These are phyloP conservation scores for Leptinotarsa rubiginosa DNA, from an alignment of 2,888 invertebrate species.

Conservation along the genomic window DNA sequence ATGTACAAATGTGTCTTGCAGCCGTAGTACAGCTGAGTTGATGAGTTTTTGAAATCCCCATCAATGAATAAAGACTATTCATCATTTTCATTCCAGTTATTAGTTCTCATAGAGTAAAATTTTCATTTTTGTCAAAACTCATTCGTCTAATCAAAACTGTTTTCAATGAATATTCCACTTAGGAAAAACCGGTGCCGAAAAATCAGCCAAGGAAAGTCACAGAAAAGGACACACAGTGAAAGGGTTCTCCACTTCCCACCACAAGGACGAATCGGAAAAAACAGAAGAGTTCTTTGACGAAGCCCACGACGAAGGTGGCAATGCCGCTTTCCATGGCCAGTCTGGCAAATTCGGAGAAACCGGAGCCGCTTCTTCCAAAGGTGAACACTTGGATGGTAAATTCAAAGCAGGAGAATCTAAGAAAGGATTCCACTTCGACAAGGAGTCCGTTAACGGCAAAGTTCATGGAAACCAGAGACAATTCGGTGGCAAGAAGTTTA, in stretches of 20 bases:
- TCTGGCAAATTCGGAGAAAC: conserved; percentile 72
- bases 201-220: conserved; percentile 71
- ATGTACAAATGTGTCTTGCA: no score
- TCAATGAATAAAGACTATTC: no score
- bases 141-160: neutral
- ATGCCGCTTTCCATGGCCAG: conserved; percentile 70
- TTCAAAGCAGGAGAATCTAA: conserved; percentile 70
- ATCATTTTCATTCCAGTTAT: neutral
- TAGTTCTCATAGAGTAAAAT: neutral
- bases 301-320: conserved; percentile 74
- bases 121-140: neutral
- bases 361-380: conserved; percentile 71
- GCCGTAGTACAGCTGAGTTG: no score
- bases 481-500: conserved; percentile 71
- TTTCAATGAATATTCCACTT: neutral
- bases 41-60: no score
- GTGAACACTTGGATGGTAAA: conserved; percentile 71
- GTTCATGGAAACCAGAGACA: conserved; percentile 72
- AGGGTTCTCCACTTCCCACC: conserved; percentile 75
- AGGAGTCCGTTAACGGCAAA: conserved; percentile 70
- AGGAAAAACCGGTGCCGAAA: conserved; percentile 69
- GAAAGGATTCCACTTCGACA: conserved; percentile 71
- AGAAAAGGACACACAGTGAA: conserved; percentile 75
- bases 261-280: conserved; percentile 75
- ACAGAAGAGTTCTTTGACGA: conserved; percentile 76